A percentile compares a stretch with the other conserved stretches of the same genome.
Evolutionary conservation across 2,113 vertebrate genomes (phyloP).

Genomic region (Ceyx melanurus): DNA sequence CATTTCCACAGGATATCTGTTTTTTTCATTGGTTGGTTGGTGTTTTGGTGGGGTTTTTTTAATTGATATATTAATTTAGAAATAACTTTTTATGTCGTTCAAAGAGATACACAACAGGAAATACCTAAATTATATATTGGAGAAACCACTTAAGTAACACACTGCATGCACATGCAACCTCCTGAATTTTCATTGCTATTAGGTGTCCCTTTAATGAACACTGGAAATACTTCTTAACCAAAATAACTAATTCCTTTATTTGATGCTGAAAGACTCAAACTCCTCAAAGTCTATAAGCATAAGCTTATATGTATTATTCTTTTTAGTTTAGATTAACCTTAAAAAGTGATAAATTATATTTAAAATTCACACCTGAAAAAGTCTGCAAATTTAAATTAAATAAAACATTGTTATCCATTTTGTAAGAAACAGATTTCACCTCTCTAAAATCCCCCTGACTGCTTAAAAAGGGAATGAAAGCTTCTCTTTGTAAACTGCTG

Average conservation of each 20-base stretch:
- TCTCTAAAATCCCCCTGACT: background rate
- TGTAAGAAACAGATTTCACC: background rate
- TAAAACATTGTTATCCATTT: conserved; percentile 10
- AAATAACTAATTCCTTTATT: background rate
- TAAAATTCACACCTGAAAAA: background rate
- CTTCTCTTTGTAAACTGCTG: background rate
- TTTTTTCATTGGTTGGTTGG: background rate
- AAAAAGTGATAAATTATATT: background rate
- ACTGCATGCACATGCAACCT: background rate
- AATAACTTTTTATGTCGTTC: background rate
- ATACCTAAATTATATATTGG: background rate
- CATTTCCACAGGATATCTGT: background rate
- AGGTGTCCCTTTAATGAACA: background rate
- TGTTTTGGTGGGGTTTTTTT: background rate
- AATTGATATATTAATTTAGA: background rate
- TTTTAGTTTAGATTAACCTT: background rate
- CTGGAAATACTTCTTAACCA: background rate
- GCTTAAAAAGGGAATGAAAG: background rate
- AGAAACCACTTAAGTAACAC: background rate
- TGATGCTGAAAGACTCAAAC: background rate
- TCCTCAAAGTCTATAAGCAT: background rate
- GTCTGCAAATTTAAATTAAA: background rate
- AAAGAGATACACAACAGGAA: background rate
- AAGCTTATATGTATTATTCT: background rate
- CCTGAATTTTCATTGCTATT: background rate